Percentiles rank a stretch among this genome's conserved stretches.
Evolutionary conservation across 2,888 invertebrate genomes (phyloP).

Genomic region (Physocephala rufipes): DNA sequence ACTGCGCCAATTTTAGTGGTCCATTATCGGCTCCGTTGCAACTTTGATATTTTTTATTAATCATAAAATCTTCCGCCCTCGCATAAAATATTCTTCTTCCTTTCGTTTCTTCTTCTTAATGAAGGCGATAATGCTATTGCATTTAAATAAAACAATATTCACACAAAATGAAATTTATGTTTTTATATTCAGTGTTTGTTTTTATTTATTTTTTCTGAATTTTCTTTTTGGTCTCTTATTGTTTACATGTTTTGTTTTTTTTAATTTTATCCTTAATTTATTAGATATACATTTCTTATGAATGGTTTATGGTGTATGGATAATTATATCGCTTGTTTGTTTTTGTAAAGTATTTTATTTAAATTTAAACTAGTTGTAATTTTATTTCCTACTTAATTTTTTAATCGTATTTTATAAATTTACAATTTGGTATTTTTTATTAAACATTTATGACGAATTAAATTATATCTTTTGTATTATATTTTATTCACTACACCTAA

Average conservation of each 20-base stretch:
- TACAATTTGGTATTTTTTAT: slow-evolving; percentile 1
- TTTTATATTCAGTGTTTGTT: neutral
- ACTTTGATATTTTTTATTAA: too few species aligned
- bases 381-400: neutral
- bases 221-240: neutral
- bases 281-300: neutral
- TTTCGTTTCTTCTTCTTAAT: too few species aligned
- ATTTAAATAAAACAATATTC: neutral
- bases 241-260: neutral
- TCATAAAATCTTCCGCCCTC: too few species aligned
- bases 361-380: neutral
- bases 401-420: neutral
- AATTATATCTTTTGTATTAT: slow-evolving; percentile 28
- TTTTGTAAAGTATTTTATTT: neutral
- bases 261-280: neutral
- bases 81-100: too few species aligned
- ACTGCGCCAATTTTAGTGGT: too few species aligned
- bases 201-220: neutral
- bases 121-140: too few species aligned
- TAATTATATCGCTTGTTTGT: neutral
- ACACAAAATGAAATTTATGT: neutral
- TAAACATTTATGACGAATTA: slow-evolving; percentile 11
- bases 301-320: neutral
- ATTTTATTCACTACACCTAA: slow-evolving; percentile 39
- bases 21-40: too few species aligned